Base-by-base conservation (phyloP, 2,888 invertebrate genomes). In the Parapristionchus giblindavisi region DNA sequence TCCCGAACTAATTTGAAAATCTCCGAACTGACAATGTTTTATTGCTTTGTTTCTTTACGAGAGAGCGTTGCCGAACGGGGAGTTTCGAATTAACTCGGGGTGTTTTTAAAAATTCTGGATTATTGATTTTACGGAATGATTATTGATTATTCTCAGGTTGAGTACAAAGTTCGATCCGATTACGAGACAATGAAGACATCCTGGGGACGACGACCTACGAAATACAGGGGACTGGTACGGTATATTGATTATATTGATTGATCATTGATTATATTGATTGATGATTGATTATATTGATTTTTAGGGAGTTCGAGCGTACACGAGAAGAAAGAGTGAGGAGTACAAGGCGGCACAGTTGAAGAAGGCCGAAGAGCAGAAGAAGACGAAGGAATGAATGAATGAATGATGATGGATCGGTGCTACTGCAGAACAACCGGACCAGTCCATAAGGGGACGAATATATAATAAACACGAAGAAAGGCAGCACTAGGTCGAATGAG, bases 101-200 rank as follows among this genome's bases (percentile, higher is more conserved):
- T n/a, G n/a, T n/a, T n/a, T n/a, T n/a, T n/a, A n/a, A n/a, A n/a
- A n/a, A n/a, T n/a, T n/a, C n/a, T n/a, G n/a, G n/a, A n/a, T n/a
- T n/a, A n/a, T n/a, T n/a, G n/a, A n/a, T n/a, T n/a, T n/a, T n/a
- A n/a, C n/a, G n/a, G n/a, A n/a, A n/a, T n/a, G n/a, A 63, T 21
- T 43, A 27, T 14, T 1, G 11, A 43, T 17, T 4, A 21, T 21
- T 56, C 48, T 4, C 61, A 73, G 73, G 73, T 86, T 32, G 86
- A 85, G 60, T 84, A 80, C 76, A 79, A 79, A 65, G 82, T 82
- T 14, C 82, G 86, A 58, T 72, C 77, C 1, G 79, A 84, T 60
- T 84, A 85, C 61, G 85, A 85, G 43, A 58, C 29, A 29, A 38
- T 32, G 75, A 61, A 66, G 58, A 58, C 29, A 17, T 24, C 48